Conservation (phyloP, 2,113 vertebrate species). For the Gambusia holbrooki region DNA sequence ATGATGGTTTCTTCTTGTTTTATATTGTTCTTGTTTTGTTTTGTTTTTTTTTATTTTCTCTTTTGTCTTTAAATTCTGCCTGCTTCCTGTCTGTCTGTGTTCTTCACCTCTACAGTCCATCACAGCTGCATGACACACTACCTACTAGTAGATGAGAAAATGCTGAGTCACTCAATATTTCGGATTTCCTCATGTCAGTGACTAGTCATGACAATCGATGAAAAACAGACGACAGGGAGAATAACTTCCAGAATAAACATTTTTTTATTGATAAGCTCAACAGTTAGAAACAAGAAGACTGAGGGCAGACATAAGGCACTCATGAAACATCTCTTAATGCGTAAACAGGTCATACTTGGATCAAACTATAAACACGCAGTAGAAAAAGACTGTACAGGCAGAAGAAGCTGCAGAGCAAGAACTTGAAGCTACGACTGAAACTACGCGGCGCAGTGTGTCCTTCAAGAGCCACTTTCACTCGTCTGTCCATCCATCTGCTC, state of each 20-base stretch:
- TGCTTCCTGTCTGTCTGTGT: neutral
- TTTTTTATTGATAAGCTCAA: neutral
- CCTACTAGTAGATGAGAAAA: neutral
- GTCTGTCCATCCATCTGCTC: slow-evolving; percentile 20
- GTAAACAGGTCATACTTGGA: neutral
- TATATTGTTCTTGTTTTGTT: no score
- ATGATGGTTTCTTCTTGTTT: no score
- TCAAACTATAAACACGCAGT: slow-evolving; percentile 62
- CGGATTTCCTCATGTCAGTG: neutral
- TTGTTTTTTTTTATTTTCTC: no score
- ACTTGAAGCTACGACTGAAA: neutral
- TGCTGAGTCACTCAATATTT: neutral
- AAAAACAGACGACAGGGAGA: neutral
- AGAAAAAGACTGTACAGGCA: slow-evolving; percentile 69
- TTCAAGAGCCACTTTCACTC: slow-evolving; percentile 13
- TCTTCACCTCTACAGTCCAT: neutral
- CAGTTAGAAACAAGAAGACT: neutral
- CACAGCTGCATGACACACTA: neutral
- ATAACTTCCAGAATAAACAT: neutral
- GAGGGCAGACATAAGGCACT: neutral
- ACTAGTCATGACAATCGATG: neutral
- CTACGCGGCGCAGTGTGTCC: neutral
- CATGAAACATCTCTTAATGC: neutral
- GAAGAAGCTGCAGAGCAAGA: slow-evolving; percentile 24
- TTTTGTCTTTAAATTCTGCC: neutral